phyloP scores from a whole-genome alignment of 2,113 vertebrate genomes.

The Nansenia antarctica region DNA sequence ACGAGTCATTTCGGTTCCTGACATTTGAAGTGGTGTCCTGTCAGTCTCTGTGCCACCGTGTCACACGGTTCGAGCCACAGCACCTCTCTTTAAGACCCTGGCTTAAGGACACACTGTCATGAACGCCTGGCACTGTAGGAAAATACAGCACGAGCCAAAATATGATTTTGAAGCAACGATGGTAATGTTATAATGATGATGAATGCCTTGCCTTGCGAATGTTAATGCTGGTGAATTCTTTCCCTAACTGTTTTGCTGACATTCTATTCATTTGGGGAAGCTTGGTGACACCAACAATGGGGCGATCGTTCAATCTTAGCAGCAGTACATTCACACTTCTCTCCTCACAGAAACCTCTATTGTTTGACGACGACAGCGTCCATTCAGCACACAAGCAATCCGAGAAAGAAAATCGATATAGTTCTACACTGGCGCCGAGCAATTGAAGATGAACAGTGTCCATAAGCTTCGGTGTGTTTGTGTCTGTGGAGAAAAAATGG shows the following conservation, averaged over 20 bases:
- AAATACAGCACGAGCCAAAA: background rate
- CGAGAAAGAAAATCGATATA: constrained; percentile 12
- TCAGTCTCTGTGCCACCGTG: background rate
- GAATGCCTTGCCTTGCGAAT: background rate
- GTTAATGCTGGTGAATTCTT: background rate
- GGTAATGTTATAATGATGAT: background rate
- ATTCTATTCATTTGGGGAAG: constrained; percentile 1
- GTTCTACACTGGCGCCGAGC: constrained; percentile 54
- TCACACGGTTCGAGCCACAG: constrained; percentile 38
- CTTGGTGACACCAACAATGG: background rate
- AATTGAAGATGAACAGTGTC: constrained; percentile 56
- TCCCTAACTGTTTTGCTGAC: constrained; percentile 4
- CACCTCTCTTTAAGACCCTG: background rate
- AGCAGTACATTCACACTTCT: background rate
- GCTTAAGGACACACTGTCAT: background rate
- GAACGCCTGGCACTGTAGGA: background rate
- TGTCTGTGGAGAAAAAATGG: no score
- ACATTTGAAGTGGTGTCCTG: constrained; percentile 9
- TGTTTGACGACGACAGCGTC: no score
- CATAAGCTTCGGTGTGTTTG: constrained; percentile 64
- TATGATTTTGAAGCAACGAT: background rate
- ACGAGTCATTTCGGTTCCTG: constrained; percentile 33
- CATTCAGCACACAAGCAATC: constrained; percentile 20
- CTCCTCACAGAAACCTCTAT: no score
- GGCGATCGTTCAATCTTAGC: background rate